These are phyloP conservation scores for Eupithecia vulgata DNA, from an alignment of 2,888 invertebrate genomes.

Conservation along the genomic window DNA sequence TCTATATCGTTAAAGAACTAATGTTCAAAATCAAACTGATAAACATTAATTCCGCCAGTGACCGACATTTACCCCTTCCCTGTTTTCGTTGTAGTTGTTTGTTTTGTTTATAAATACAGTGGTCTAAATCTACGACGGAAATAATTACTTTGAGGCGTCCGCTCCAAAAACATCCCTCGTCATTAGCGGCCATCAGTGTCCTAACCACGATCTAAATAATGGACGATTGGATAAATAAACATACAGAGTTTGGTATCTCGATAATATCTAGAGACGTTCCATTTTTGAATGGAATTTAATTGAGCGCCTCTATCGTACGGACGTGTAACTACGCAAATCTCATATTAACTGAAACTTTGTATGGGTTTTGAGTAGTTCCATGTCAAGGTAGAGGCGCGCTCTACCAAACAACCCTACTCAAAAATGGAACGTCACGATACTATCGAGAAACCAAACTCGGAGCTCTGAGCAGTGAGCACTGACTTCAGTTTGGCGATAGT, in stretches of 20 bases:
- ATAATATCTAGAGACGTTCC: neutral
- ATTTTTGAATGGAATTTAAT: neutral
- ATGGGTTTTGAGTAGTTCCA: too few relatives aligned
- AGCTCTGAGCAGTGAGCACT: too few relatives aligned
- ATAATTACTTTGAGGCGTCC: slow-evolving; percentile 39
- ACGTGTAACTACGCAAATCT: neutral
- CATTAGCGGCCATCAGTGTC: slow-evolving; percentile 35
- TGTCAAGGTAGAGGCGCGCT: too few relatives aligned
- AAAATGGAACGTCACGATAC: neutral
- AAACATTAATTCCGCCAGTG: neutral
- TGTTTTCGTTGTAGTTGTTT: slow-evolving; percentile 24
- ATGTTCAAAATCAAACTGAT: neutral
- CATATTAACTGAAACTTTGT: neutral
- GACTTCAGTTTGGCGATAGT: neutral
- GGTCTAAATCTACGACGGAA: slow-evolving; percentile 40
- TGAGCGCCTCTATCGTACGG: neutral
- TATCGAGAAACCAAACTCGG: too few relatives aligned
- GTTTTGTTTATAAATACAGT: slow-evolving; percentile 36
- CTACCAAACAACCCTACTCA: too few relatives aligned
- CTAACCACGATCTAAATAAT: slow-evolving; percentile 50
- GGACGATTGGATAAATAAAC: neutral
- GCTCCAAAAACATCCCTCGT: slow-evolving; percentile 36
- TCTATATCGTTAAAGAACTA: neutral
- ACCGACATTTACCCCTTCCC: slow-evolving; percentile 4
- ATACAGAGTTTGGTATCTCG: neutral